phyloP scores from a whole-genome alignment of 2,797 vertebrate genomes.

The Rhyacichthys aspro region DNA sequence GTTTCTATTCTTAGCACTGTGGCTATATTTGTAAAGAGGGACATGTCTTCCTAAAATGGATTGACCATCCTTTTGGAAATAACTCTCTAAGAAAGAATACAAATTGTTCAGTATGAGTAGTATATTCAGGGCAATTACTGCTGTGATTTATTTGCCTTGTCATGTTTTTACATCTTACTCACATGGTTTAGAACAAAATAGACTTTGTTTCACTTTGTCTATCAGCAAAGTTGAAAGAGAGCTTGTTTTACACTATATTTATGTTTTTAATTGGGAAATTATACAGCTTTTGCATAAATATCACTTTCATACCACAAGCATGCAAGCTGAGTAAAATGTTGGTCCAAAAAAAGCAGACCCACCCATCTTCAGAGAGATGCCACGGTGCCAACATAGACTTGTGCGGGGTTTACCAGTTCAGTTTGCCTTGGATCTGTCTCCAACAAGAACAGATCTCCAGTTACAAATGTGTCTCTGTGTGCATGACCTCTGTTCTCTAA shows the following conservation, averaged over 20 bases:
- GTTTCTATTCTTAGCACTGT: constrained; percentile 22
- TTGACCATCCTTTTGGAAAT: background rate
- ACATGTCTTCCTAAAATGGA: constrained; percentile 5
- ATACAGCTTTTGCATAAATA: constrained; percentile 38
- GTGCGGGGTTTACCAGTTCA: constrained; percentile 44
- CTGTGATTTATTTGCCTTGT: no score
- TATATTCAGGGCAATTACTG: background rate
- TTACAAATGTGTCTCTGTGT: constrained; percentile 53
- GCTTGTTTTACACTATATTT: constrained; percentile 24
- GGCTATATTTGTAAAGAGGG: background rate
- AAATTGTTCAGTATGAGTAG: background rate
- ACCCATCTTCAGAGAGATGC: constrained; percentile 38
- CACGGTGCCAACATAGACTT: constrained; percentile 46
- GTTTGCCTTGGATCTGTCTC: constrained; percentile 51
- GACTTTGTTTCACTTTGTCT: background rate
- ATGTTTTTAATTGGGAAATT: constrained; percentile 45
- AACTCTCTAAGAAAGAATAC: no score
- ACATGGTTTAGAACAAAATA: background rate
- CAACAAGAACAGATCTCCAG: constrained; percentile 36
- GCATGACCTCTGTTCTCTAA: constrained; percentile 46
- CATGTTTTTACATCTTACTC: no score
- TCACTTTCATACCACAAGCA: constrained; percentile 46
- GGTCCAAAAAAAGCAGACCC: constrained; percentile 50
- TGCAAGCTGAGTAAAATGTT: constrained; percentile 39
- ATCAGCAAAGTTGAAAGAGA: constrained; percentile 2